Evolutionary conservation across 1,140 invertebrate species (phyloP).

Genomic region (Scaptomyza hsui): DNA sequence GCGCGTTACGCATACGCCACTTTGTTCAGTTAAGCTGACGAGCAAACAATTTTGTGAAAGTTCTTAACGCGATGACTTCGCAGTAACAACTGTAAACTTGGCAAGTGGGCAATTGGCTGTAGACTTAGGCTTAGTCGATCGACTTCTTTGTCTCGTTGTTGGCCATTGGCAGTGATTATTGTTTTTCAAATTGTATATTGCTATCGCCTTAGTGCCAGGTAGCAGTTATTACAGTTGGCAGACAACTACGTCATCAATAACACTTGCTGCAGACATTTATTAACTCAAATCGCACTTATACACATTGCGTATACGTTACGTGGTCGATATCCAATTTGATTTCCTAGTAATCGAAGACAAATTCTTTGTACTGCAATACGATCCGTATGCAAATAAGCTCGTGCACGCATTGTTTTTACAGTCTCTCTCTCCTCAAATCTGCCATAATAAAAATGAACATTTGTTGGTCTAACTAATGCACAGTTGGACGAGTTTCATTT

Average conservation of each 20-base stretch:
- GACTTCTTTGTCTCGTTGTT: slow-evolving; percentile 52
- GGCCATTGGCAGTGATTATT: slow-evolving; percentile 51
- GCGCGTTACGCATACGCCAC: slow-evolving; percentile 50
- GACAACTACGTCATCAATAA: slow-evolving; percentile 52
- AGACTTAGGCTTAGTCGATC: slow-evolving; percentile 9
- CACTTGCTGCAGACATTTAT: slow-evolving; percentile 14
- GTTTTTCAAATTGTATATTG: slow-evolving; percentile 37
- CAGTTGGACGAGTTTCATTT: slow-evolving; percentile 3
- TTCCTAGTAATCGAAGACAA: slow-evolving; percentile 63
- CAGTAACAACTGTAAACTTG: slow-evolving; percentile 47
- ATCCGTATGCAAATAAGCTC: slow-evolving; percentile 41
- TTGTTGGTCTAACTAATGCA: slow-evolving; percentile 7
- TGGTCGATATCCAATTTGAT: slow-evolving; percentile 23
- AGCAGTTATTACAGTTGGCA: slow-evolving; percentile 75
- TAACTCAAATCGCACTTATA: neutral
- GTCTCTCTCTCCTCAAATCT: neutral
- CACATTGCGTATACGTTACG: slow-evolving; percentile 66
- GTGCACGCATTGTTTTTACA: slow-evolving; percentile 27
- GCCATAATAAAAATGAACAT: neutral
- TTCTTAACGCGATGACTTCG: slow-evolving; percentile 54
- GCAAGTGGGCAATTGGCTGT: slow-evolving; percentile 24
- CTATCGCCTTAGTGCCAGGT: slow-evolving; percentile 66
- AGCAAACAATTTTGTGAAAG: slow-evolving; percentile 16
- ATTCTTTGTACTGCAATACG: slow-evolving; percentile 59
- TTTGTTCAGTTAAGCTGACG: slow-evolving; percentile 1